Base-by-base conservation (phyloP, 2,113 vertebrate genomes). In the Nothobranchius kuhntae region DNA sequence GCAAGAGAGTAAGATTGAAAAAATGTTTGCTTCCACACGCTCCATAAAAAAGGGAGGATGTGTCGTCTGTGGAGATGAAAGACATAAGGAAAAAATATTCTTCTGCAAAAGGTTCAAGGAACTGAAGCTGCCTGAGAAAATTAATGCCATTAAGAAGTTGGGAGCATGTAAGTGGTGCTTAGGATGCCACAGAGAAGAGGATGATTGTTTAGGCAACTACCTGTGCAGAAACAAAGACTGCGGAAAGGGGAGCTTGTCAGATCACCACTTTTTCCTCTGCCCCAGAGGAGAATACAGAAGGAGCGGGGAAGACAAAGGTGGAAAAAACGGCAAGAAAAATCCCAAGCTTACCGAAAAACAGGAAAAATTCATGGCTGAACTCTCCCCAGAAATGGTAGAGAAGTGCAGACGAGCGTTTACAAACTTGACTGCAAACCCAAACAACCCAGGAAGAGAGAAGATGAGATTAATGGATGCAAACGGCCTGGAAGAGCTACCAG, bases 101-200 rank as follows among this genome's bases (percentile, higher is more conserved):
- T 75, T 82, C 8, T 71, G 80, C 9, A 78, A 59, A 12, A 8
- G 17, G 5, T 75, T 75, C 40, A 68, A 57, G 45, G 55, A 67
- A 54, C 12, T 57, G 15, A 13, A 53, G 14, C 35, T 13, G 3
- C 6, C 12, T 30, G 54, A 56, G 14, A 56, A 56, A 24, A 13
- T 38, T 4, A 48, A 35, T 45, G 38, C 30, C 6, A 24, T n/a
- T 7, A 24, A 26, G 47, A 75, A 62, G 14, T 2, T 11, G 13
- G 40, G 26, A 47, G 61, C 47, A 47, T 58, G 38, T 47, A 8
- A 47, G 13, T 10, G 6, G 48, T 53, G 51, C 11, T 26, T 53
- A 8, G 21, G 21, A 11, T 26, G 21, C 2, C 51, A 53, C 24
- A 13, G 11, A 12, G 21, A 53, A 12, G 51, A 53, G 4, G 17